Evolutionary conservation across 2,888 invertebrate genomes (phyloP).

Genomic region (Meliscaeva auricollis): DNA sequence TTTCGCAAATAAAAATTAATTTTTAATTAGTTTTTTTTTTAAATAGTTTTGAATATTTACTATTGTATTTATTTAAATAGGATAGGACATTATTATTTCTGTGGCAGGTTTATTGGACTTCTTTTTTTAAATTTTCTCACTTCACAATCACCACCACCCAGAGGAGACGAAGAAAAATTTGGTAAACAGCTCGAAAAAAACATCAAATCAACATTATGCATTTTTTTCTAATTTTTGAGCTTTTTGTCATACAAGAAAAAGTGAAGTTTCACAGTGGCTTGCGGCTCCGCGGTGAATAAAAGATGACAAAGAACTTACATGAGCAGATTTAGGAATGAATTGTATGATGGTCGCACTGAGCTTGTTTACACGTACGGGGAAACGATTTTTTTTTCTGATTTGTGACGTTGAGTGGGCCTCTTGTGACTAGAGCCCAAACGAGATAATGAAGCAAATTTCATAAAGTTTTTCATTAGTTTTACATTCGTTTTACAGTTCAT

Average conservation of each 20-base stretch:
- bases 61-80: conserved; percentile 20
- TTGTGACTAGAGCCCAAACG: no score
- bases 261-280: conserved; percentile 29
- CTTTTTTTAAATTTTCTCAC: conserved; percentile 1
- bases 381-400: no score
- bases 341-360: not conserved
- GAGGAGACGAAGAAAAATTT: conserved; percentile 43
- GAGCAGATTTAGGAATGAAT: not conserved
- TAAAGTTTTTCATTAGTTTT: no score
- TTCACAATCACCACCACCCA: conserved; percentile 5
- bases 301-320: not conserved
- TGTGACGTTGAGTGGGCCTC: no score
- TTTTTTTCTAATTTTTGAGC: not conserved
- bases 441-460: no score
- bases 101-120: conserved; percentile 31
- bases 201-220: conserved; percentile 22
- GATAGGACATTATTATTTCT: not conserved
- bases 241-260: conserved; percentile 2
- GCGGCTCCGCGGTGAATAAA: not conserved
- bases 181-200: conserved; percentile 30
- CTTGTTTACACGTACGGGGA: no score
- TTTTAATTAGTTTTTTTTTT: not conserved
- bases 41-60: not conserved
- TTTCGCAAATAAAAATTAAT: not conserved
- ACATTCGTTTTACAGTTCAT: no score